phyloP scores from a whole-genome alignment of 2,888 invertebrate species.

The Acanthosepion lycidas region DNA sequence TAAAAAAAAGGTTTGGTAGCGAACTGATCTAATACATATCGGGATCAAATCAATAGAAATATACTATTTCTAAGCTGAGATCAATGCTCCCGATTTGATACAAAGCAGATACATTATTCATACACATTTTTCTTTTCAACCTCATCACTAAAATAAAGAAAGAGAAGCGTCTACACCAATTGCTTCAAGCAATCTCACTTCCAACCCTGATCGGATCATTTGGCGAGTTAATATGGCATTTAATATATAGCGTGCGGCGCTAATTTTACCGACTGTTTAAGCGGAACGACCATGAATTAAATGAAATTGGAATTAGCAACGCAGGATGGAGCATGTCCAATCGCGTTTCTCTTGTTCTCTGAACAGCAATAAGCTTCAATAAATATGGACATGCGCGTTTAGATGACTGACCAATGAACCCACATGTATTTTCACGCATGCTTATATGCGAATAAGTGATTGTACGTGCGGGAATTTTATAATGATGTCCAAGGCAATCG shows the following conservation, averaged over 20 bases:
- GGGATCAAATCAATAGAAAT: too few species aligned
- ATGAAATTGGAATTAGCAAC: background rate
- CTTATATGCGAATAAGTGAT: background rate
- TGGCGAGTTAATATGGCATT: background rate
- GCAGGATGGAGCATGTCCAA: background rate
- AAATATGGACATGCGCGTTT: background rate
- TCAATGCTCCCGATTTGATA: too few species aligned
- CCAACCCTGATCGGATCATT: background rate
- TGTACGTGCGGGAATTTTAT: background rate
- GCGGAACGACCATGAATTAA: background rate
- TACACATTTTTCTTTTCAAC: too few species aligned
- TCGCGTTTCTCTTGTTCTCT: background rate
- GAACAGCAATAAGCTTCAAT: background rate
- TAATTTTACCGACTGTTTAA: background rate
- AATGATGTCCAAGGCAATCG: too few species aligned
- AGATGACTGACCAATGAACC: background rate
- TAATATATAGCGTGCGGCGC: background rate
- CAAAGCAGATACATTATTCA: too few species aligned
- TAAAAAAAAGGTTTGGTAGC: too few species aligned
- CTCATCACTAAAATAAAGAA: too few species aligned
- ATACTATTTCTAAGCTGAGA: too few species aligned
- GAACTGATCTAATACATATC: too few species aligned
- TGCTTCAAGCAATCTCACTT: too few species aligned
- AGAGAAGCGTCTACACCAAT: too few species aligned
- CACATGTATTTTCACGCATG: background rate